Conservation (phyloP, 2,888 invertebrate species). For the Mayetiola destructor region DNA sequence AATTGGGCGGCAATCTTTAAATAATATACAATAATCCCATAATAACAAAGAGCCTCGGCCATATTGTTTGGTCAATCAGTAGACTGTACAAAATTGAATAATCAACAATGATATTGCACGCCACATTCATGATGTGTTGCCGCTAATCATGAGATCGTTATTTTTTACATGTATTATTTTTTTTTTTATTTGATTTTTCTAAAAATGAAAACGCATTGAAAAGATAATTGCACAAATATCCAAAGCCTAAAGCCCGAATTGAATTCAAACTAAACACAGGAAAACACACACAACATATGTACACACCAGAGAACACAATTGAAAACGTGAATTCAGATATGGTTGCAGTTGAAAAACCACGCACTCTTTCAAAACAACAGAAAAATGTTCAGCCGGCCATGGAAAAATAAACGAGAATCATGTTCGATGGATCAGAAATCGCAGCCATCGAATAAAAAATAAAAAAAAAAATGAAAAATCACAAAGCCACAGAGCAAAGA, state of each 20-base stretch:
- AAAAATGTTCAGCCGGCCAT: neutral
- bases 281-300: too few relatives aligned
- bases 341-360: neutral
- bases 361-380: neutral
- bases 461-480: too few relatives aligned
- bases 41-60: too few relatives aligned
- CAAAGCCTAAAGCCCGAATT: neutral
- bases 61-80: too few relatives aligned
- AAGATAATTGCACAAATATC: neutral
- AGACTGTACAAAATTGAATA: constrained; percentile 2
- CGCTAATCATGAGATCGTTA: too few relatives aligned
- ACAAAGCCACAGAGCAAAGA: too few relatives aligned
- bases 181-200: neutral
- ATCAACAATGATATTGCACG: constrained; percentile 10
- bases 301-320: neutral
- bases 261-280: too few relatives aligned
- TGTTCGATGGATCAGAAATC: constrained; percentile 1
- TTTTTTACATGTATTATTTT: neutral
- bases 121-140: neutral
- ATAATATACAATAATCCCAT: constrained; percentile 9
- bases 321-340: neutral
- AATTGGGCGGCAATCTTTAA: constrained; percentile 6
- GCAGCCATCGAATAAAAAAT: too few relatives aligned
- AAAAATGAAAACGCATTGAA: constrained; percentile 5
- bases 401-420: neutral